A percentile compares a stretch with the other conserved stretches of the same genome.
Conservation (phyloP, 2,113 vertebrate species). For the Gnathonemus echidnorhynchus region DNA sequence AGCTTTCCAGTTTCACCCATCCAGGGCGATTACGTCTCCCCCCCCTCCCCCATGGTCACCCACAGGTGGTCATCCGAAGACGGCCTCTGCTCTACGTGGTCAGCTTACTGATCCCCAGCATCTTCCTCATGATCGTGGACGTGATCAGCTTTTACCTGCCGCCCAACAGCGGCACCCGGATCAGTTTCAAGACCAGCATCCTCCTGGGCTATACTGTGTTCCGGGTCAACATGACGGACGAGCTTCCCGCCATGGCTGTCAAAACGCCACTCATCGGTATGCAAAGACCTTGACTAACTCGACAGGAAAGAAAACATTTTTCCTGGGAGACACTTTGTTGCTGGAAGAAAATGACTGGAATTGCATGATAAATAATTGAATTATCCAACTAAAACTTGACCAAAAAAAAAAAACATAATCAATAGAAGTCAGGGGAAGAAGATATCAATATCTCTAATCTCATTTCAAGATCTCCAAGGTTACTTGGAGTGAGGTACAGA, state of each 20-base stretch:
- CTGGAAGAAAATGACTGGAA: not conserved
- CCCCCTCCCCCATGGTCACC: not conserved
- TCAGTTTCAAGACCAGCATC: slow-evolving; percentile 72
- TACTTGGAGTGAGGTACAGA: not conserved
- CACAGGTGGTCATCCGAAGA: slow-evolving; percentile 72
- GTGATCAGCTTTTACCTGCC: slow-evolving; percentile 77
- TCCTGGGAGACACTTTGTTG: not conserved
- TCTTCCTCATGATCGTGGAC: slow-evolving; percentile 76
- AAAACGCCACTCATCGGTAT: slow-evolving; percentile 71
- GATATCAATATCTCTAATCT: not conserved
- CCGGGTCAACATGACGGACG: slow-evolving; percentile 68
- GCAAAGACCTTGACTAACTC: not conserved
- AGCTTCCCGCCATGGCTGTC: slow-evolving; percentile 59
- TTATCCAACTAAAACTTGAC: not conserved
- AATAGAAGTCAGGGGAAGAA: not conserved
- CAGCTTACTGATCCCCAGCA: slow-evolving; percentile 70
- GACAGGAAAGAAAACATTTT: not conserved
- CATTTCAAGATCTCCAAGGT: not conserved
- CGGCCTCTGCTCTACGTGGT: slow-evolving; percentile 72
- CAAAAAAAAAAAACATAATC: not conserved
- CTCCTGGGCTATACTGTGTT: slow-evolving; percentile 80
- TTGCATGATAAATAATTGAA: not conserved
- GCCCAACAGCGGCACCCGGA: slow-evolving; percentile 63
- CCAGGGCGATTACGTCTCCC: too few relatives aligned
- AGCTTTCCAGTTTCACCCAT: not conserved